Percentiles rank a stretch among this genome's conserved stretches.
Conservation (phyloP, 37 sponge, comb jelly and placozoan genomes). For the Dysidea cf. avara region DNA sequence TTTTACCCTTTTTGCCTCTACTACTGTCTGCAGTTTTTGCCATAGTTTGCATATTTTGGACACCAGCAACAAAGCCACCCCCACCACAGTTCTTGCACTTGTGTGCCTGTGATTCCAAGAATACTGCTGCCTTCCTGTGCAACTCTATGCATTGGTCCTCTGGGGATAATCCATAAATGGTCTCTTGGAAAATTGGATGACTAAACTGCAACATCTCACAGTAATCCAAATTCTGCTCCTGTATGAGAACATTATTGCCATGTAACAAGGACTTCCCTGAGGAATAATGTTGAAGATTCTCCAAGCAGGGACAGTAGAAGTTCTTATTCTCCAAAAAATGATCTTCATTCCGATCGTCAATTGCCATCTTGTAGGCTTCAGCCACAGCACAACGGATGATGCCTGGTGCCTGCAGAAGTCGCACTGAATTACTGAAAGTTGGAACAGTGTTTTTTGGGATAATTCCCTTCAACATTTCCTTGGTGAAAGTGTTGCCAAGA, state of each 20-base stretch:
- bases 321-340: no score
- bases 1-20: no score
- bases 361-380: no score
- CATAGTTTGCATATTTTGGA: no score
- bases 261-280: no score
- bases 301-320: no score
- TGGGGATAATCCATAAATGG: conserved; percentile 72
- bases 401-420: conserved; percentile 45
- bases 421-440: conserved; percentile 30
- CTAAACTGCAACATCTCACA: conserved; percentile 79
- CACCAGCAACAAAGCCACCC: conserved; percentile 72
- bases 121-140: conserved; percentile 75
- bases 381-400: conserved; percentile 76
- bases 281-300: no score
- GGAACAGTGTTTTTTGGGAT: conserved; percentile 46
- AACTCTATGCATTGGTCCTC: conserved; percentile 70
- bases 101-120: conserved; percentile 81
- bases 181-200: conserved; percentile 84
- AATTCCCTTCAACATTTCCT: conserved; percentile 55
- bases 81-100: conserved; percentile 89
- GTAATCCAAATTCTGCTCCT: no score
- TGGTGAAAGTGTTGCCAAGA: conserved; percentile 68
- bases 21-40: no score
- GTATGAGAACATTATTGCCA: no score
- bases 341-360: no score